Base-by-base conservation (phyloP, 1,140 invertebrate genomes). In the Phortica variegata region DNA sequence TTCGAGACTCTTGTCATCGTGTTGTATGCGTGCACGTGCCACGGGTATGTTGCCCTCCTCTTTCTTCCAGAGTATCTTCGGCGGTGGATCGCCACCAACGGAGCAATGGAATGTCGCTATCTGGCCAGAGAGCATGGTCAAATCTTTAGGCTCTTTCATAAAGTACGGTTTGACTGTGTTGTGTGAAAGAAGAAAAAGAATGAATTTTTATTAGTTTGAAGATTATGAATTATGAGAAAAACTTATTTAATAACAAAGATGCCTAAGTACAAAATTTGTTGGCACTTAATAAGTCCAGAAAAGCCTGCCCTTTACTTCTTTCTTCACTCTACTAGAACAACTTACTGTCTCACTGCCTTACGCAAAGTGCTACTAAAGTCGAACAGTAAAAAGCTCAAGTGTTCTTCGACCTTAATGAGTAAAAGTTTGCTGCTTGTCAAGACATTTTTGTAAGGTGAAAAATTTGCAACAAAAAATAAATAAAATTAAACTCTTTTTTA, bases 11-110 rank as follows among this genome's bases (percentile, higher is more conserved):
- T 87, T 88, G 60, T 89, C 86, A 17, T 74, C 73, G 34, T 89
- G 86, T 33, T 86, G 76, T 41, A 90, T 85, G 33, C 85, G 81
- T 5, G 85, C 86, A 56, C 88, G 79, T 5, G 87, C 85, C 38
- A 85, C 82, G 1, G 89, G 87, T 80, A 93, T 90, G 65, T 88
- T 87, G 10, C 87, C 88, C 54, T 90, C 89, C 71, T 93, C 88
- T 62, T 92, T 86, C 38, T 88, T 84, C 95, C 94, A 95, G 37
- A 93, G 83, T 9, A 95, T 86, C 56, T 90, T 86, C 0, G 93
- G 91, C 18, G 82, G 80, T n/a, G 93, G 93, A 76, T 94, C 91
- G 9, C 94, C 95, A 42, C 89, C 89, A 0, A 93, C 92, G 42
- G 85, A 83, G 72, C 95, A 98, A 37, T 89, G 87, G 70, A 98